Percentiles rank a stretch among this genome's conserved stretches.
Evolutionary conservation across 2,113 vertebrate genomes (phyloP).

Genomic region (Tylochromis polylepis): DNA sequence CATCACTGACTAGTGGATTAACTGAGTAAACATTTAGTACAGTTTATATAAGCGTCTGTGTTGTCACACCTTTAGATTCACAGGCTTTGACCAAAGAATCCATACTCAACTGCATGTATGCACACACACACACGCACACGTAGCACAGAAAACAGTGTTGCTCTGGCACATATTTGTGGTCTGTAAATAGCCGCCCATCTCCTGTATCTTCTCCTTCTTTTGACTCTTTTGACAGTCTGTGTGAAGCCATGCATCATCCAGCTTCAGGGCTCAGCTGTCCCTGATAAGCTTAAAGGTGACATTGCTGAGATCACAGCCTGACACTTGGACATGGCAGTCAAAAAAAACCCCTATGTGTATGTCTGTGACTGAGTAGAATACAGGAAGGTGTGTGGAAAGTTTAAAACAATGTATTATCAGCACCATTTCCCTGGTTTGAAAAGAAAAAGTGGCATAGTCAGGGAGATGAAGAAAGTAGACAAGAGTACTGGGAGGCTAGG

Average conservation of each 20-base stretch:
- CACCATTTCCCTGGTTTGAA: background rate
- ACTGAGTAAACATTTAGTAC: conserved; percentile 43
- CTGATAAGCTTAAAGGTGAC: conserved; percentile 23
- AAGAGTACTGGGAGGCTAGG: accelerated
- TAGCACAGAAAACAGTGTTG: background rate
- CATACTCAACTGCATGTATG: background rate
- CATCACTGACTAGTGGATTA: background rate
- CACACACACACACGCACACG: background rate
- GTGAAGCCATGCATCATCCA: conserved; percentile 35
- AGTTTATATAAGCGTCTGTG: conserved; percentile 36
- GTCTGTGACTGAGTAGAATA: background rate
- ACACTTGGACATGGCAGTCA: background rate
- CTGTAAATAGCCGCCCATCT: conserved; percentile 46
- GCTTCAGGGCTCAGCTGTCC: background rate
- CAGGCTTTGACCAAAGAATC: conserved; percentile 1
- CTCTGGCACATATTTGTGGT: conserved; percentile 10
- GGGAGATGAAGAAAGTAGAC: background rate
- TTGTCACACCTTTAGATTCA: conserved; percentile 41
- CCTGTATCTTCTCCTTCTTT: conserved; percentile 26
- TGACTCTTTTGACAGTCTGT: conserved; percentile 15
- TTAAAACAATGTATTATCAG: background rate
- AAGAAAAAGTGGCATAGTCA: too few species aligned
- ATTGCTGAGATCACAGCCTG: background rate
- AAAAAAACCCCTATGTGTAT: background rate
- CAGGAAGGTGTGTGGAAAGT: background rate